These are phyloP conservation scores for Fissipunctia ypsillon DNA, from an alignment of 2,888 invertebrate genomes.

Conservation along the genomic window DNA sequence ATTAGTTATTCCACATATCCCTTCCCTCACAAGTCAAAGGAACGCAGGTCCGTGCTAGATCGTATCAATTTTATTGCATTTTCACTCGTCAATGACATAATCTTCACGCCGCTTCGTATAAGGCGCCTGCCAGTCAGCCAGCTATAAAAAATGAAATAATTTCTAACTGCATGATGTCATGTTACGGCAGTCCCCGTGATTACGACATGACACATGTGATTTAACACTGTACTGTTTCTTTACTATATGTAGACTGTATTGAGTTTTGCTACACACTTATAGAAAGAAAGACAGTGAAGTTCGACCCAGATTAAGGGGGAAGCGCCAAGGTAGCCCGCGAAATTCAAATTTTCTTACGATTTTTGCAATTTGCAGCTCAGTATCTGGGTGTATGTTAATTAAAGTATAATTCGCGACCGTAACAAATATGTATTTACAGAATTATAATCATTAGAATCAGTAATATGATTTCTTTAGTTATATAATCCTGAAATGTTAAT, in stretches of 20 bases:
- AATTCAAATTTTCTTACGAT: too few relatives aligned
- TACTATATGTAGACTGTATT: too few relatives aligned
- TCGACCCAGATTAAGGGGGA: neutral
- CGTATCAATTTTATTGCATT: slow-evolving; percentile 75
- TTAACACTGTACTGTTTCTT: slow-evolving; percentile 31
- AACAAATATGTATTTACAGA: too few relatives aligned
- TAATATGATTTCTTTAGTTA: too few relatives aligned
- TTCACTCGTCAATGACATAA: slow-evolving; percentile 78
- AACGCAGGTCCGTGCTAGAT: slow-evolving; percentile 46
- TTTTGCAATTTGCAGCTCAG: too few relatives aligned
- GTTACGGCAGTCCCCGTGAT: slow-evolving; percentile 31
- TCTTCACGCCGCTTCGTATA: slow-evolving; percentile 62
- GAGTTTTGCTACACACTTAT: neutral
- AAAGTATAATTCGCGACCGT: too few relatives aligned
- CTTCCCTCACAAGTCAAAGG: slow-evolving; percentile 11
- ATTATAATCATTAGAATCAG: too few relatives aligned
- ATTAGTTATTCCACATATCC: neutral
- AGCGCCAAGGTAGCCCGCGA: too few relatives aligned
- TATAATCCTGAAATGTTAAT: too few relatives aligned
- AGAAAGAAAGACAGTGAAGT: neutral
- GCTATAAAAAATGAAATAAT: slow-evolving; percentile 67
- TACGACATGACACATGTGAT: slow-evolving; percentile 43
- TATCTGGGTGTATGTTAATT: too few relatives aligned
- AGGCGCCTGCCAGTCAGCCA: slow-evolving; percentile 50
- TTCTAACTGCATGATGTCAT: slow-evolving; percentile 65